These are phyloP conservation scores for Marasmarcha lunaedactyla DNA, from an alignment of 2,888 invertebrate species.

Conservation along the genomic window DNA sequence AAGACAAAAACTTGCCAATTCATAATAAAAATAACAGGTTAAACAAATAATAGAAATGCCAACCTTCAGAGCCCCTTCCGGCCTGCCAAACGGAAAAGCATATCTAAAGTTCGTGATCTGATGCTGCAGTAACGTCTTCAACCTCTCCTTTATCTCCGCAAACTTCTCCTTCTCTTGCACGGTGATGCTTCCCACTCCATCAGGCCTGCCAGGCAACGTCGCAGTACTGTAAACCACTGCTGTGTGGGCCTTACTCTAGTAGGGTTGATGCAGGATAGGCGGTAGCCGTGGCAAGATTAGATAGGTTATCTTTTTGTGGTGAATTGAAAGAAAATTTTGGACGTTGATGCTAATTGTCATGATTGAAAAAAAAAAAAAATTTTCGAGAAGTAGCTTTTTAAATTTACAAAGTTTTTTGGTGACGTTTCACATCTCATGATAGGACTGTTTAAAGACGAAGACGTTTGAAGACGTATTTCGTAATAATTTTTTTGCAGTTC, in stretches of 20 bases:
- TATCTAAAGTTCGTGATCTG: conserved; percentile 99
- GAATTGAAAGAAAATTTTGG: no score
- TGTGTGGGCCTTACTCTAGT: conserved; percentile 62
- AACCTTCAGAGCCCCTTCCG: conserved; percentile 94
- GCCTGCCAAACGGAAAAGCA: conserved; percentile 98
- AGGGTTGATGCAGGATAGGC: conserved; percentile 56
- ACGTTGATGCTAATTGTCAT: no score
- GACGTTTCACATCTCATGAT: no score
- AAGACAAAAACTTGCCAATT: no score
- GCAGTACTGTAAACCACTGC: conserved; percentile 66
- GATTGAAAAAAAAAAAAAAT: no score
- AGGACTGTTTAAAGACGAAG: no score
- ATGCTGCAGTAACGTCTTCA: conserved; percentile 92
- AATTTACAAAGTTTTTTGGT: no score
- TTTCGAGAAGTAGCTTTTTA: no score
- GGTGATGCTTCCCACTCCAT: conserved; percentile 98
- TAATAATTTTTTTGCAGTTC: no score
- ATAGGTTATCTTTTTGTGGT: conserved; percentile 2
- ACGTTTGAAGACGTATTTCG: no score
- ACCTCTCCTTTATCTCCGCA: conserved; percentile 95
- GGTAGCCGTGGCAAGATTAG: conserved; percentile 37
- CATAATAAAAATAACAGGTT: no score
- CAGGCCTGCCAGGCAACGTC: conserved; percentile 83
- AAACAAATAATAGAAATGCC: no score
- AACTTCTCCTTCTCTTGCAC: conserved; percentile 98